These are phyloP conservation scores for Luperina testacea DNA, from an alignment of 2,888 invertebrate genomes.

Conservation along the genomic window DNA sequence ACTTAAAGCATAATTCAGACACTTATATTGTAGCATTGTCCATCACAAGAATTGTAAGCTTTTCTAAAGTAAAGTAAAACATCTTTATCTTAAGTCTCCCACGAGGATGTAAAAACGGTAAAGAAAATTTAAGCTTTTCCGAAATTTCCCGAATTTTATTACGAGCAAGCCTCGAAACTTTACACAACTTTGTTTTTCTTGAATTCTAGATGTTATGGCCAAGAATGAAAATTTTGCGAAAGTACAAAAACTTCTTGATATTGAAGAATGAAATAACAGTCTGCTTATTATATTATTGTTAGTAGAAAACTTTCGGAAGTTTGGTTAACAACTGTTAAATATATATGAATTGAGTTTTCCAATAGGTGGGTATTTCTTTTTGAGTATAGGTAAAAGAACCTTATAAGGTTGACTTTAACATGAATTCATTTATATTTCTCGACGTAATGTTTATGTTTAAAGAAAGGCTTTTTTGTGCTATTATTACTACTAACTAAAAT, in stretches of 20 bases:
- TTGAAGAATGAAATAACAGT: slow-evolving; percentile 54
- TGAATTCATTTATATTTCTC: background rate
- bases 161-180: slow-evolving; percentile 58
- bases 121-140: slow-evolving; percentile 63
- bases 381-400: background rate
- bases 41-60: slow-evolving; percentile 33
- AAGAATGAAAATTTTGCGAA: slow-evolving; percentile 50
- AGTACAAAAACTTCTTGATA: slow-evolving; percentile 49
- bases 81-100: slow-evolving; percentile 51
- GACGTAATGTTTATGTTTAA: background rate
- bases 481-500: background rate
- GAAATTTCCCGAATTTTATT: slow-evolving; percentile 63
- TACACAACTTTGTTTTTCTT: slow-evolving; percentile 59
- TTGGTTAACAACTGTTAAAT: slow-evolving; percentile 24
- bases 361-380: background rate
- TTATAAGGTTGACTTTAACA: background rate
- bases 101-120: slow-evolving; percentile 52
- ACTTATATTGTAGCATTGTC: slow-evolving; percentile 6
- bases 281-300: slow-evolving; percentile 37
- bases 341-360: slow-evolving; percentile 17
- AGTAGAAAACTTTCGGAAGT: slow-evolving; percentile 6
- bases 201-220: slow-evolving; percentile 65
- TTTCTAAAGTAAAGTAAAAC: slow-evolving; percentile 35
- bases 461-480: background rate
- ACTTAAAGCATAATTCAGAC: background rate